Base-by-base conservation (phyloP, 2,113 vertebrate genomes). In the Amphilophus citrinellus region DNA sequence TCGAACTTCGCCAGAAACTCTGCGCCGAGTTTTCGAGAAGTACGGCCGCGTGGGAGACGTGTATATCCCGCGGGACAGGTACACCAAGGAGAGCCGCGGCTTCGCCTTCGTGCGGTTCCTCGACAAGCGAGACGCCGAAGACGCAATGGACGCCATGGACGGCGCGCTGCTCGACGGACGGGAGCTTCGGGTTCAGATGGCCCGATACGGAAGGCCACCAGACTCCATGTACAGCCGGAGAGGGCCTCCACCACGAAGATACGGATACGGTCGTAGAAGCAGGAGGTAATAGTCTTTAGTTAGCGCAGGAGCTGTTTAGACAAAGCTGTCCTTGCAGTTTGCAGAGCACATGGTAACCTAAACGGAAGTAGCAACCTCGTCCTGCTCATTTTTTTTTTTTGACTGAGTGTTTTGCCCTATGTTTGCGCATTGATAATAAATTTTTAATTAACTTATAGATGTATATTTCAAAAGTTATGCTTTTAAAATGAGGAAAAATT, bases 61-160 rank as follows among this genome's bases (percentile, higher is more conserved):
- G 7, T 99, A 98, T 83, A 99, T 99, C 84, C 98, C 98, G 4
- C 97, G 97, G 13, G 98, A 99, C 84, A 95, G 98, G 83, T 99
- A 98, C 95, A 97, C 98, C 60, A 99, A 99, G 90, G 98, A 99
- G 91, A 99, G 98, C 91, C 97, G 98, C 1, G 98, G 98, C 1
- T 99, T 99, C 92, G 98, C 98, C 2, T 99, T 99, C 88, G 98
- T 99, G 5, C 97, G 98, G 0, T 99, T 99, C 91, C 97, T 97
- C 86, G 98, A 99, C 92, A 98, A 99, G 90, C 96, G 98, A 61
- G 98, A 99, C 85, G 98, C 98, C 1, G 98, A 99, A 62, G 98
- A 99, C 89, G 27, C 27, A 27, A 27, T 27, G 27, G 27, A 99
- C 73, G 98, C 98, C 39, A 98, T 99, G 98, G 98, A 99, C 65